Conservation (phyloP, 2,797 vertebrate species). For the Sebastes baramenuke region DNA sequence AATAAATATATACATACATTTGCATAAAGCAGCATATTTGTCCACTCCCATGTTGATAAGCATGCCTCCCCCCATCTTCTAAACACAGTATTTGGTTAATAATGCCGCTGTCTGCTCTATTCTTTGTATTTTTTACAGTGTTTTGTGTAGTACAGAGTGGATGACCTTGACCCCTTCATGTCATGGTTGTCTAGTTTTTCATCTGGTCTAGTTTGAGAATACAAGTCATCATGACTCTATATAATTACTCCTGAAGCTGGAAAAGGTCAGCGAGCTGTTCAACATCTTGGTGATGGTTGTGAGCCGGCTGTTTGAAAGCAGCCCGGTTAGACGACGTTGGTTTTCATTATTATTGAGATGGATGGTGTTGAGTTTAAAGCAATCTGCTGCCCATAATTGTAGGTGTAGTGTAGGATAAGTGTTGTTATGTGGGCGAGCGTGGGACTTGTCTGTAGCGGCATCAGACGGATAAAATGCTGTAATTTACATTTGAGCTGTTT, state of each 20-base stretch:
- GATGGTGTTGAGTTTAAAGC: background rate
- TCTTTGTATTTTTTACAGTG: background rate
- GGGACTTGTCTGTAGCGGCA: background rate
- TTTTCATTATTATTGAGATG: background rate
- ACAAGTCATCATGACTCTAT: background rate
- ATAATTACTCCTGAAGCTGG: background rate
- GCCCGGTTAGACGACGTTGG: background rate
- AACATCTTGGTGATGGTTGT: background rate
- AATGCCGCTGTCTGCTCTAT: background rate
- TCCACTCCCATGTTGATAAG: no score
- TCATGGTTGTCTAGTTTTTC: background rate
- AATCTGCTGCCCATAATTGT: constrained; percentile 12
- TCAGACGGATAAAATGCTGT: background rate
- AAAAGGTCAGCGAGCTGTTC: background rate
- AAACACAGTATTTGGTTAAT: background rate
- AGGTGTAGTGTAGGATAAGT: constrained; percentile 3
- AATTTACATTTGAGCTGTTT: background rate
- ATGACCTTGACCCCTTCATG: background rate
- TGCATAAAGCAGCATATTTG: no score
- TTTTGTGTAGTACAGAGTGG: background rate
- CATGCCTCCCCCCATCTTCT: background rate
- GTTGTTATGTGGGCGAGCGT: constrained; percentile 13
- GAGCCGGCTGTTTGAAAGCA: background rate
- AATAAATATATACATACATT: no score
- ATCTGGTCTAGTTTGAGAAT: background rate